Conservation (phyloP, 1,140 invertebrate genomes). For the Drosophila orosa region DNA sequence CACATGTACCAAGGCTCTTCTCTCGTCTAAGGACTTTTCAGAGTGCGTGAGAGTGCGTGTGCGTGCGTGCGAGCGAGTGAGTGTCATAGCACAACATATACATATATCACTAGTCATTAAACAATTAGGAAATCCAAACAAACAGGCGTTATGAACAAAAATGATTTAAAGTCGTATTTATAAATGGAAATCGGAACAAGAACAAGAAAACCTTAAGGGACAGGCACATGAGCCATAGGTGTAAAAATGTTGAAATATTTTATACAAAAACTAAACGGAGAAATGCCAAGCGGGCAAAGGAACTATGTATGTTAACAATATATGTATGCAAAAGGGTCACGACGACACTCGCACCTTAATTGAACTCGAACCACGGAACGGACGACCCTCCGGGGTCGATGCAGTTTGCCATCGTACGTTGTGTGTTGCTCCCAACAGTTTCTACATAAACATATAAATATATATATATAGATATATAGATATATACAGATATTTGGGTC, state of each 20-base stretch:
- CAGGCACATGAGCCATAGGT: constrained; percentile 16
- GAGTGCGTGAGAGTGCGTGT: constrained; percentile 3
- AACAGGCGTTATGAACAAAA: constrained; percentile 33
- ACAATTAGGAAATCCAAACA: constrained; percentile 15
- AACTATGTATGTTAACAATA: constrained; percentile 14
- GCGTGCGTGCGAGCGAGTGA: constrained; percentile 7
- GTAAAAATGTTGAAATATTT: constrained; percentile 54
- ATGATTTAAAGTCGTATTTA: constrained; percentile 29
- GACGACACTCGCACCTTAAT: constrained; percentile 16
- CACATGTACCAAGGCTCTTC: constrained; percentile 16
- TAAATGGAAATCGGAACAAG: constrained; percentile 40
- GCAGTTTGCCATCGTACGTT: constrained; percentile 34
- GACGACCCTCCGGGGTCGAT: constrained; percentile 12
- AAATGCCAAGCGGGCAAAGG: constrained; percentile 6
- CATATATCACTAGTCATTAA: constrained; percentile 70
- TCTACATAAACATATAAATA: constrained; percentile 37
- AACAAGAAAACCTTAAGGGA: constrained; percentile 34
- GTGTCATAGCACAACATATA: constrained; percentile 26
- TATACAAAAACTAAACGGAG: constrained; percentile 38
- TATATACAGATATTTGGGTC: constrained; percentile 16
- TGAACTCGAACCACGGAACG: constrained; percentile 4
- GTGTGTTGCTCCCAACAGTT: constrained; percentile 27
- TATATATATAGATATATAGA: constrained; percentile 15
- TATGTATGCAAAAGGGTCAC: constrained; percentile 18
- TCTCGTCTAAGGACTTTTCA: constrained; percentile 13